These are phyloP conservation scores for Clarias magur DNA, from an alignment of 2,113 vertebrate genomes.

Conservation along the genomic window DNA sequence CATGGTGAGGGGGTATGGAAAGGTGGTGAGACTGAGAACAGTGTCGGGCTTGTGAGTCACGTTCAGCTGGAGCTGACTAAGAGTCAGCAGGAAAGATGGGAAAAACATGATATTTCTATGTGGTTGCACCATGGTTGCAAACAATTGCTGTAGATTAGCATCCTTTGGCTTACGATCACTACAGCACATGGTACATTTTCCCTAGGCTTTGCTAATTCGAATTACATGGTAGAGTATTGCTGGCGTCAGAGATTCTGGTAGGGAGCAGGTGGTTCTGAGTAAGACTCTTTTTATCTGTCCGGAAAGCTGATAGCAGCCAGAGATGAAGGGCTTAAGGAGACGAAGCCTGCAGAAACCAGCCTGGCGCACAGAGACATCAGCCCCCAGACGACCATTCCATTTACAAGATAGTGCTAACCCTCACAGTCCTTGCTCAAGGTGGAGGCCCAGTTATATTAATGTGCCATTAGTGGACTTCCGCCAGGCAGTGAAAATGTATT, in stretches of 20 bases:
- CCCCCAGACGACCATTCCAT: constrained; percentile 20
- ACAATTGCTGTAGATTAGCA: not conserved
- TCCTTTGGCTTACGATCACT: not conserved
- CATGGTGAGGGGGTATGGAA: not conserved
- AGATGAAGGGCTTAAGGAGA: constrained; percentile 11
- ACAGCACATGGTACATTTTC: not conserved
- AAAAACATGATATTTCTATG: not conserved
- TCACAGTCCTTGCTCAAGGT: constrained; percentile 15
- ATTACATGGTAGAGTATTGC: not conserved
- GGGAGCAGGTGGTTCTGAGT: constrained; percentile 16
- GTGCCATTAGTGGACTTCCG: constrained; percentile 33
- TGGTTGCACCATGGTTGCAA: not conserved
- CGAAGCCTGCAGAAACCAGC: not conserved
- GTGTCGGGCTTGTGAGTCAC: not conserved
- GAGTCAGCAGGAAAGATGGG: not conserved
- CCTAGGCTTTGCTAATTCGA: not conserved
- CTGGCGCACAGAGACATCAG: constrained; percentile 10
- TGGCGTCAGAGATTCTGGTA: not conserved
- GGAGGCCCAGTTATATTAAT: constrained; percentile 42
- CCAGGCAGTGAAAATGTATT: constrained; percentile 2
- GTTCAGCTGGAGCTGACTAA: not conserved
- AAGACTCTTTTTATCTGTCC: constrained; percentile 22
- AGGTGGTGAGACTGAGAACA: not conserved
- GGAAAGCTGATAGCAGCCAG: constrained; percentile 1
- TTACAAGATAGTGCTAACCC: constrained; percentile 9